These are phyloP conservation scores for Drosophila anceps DNA, from an alignment of 2,888 invertebrate genomes.

Conservation along the genomic window DNA sequence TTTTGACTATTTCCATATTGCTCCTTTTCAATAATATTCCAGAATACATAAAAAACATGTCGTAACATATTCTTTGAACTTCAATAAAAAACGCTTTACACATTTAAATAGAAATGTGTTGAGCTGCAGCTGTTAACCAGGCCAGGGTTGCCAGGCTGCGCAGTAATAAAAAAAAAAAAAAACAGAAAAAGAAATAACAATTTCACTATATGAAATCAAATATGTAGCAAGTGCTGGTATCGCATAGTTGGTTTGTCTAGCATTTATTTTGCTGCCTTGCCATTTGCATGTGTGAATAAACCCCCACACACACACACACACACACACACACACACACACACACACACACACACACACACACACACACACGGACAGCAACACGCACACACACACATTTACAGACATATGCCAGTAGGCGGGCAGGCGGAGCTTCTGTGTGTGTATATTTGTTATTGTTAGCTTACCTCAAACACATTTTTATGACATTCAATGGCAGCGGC, in stretches of 20 bases:
- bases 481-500: constrained; percentile 72
- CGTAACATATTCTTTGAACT: constrained; percentile 1
- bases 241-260: constrained; percentile 28
- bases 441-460: constrained; percentile 81
- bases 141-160: constrained; percentile 5
- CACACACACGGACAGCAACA: constrained; percentile 15
- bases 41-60: neutral
- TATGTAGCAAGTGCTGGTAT: constrained; percentile 31
- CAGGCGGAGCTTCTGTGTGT: constrained; percentile 27
- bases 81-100: neutral
- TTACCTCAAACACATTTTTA: constrained; percentile 79
- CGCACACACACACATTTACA: constrained; percentile 14
- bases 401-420: neutral
- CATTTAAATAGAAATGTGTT: neutral
- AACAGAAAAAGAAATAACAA: constrained; percentile 1
- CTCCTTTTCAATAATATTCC: neutral
- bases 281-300: constrained; percentile 50
- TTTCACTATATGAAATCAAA: constrained; percentile 4
- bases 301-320: constrained; percentile 23
- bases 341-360: constrained; percentile 13
- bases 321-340: constrained; percentile 18
- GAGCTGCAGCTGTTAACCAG: constrained; percentile 1
- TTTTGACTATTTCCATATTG: neutral
- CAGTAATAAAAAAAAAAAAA: neutral
- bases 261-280: constrained; percentile 26